Base-by-base conservation (phyloP, 2,888 invertebrate species). In the Ypsolopha scabrella region DNA sequence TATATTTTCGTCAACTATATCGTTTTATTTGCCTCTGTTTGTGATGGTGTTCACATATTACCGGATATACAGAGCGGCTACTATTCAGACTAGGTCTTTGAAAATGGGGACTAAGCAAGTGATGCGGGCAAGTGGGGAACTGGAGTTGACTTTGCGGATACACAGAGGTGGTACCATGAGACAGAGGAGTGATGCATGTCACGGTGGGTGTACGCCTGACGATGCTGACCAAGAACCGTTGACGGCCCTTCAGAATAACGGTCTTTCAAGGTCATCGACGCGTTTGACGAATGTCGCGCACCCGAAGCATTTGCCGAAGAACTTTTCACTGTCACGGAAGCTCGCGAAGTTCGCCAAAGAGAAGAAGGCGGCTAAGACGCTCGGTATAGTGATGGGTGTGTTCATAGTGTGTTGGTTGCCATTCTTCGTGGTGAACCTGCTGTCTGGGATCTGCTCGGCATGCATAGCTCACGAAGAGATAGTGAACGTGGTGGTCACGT, bases 41-140 rank as follows among this genome's bases (percentile, higher is more conserved):
- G 95, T 99, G 52, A 99, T 99, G 97, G 94, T 99, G 59, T 98
- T 98, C 79, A 98, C 98, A 6, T 99, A 99, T 77, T 97, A 95
- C 77, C 92, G 95, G 60, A 98, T 98, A 63, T 98, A 98, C 81
- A 89, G 94, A 45, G 98, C 98, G 3, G 98, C 98, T 6, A 93
- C 94, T 2, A 93, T 94, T 62, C 98, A 98, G 80, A 97, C 96
- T 51, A 89, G 94, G 57, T 96, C 96, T 51, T 87, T 98, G 38
- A 94, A 96, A 69, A 90, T 95, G 54, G 98, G 98, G 54, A 94
- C 95, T 53, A 98, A 98, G 67, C 94, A 94, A 80, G 94, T 95
- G 61, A 90, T 94, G 78, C 89, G 94, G 76, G 92, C 94, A 24
- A 92, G 94, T 58, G 95, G 95, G 9, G 95, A 96, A 70, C 79